Base-by-base conservation (phyloP, 2,888 invertebrate species). In the Drosophila stalkeri region DNA sequence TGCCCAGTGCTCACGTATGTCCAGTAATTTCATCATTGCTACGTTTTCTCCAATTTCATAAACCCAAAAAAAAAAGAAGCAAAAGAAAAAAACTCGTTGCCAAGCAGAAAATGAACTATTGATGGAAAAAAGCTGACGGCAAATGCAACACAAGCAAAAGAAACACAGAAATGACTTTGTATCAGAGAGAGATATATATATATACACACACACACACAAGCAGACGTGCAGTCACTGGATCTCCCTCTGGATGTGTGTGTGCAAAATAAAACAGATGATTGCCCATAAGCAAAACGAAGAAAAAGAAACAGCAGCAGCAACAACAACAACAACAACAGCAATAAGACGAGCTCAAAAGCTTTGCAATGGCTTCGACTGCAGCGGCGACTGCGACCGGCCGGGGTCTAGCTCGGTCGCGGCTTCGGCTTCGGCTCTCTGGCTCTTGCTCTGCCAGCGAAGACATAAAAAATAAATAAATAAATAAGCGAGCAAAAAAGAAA, bases 211-310 rank as follows among this genome's bases (percentile, higher is more conserved):
- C 27, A 54, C 55, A 59, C 16, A 66, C 35, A 59, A 23, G 44
- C 46, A 61, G 18, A 52, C 47, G 54, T 76, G 72, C 72, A 70
- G 52, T 65, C 62, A 20, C 54, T 39, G 37, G 23, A 37, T 54
- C 56, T 64, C 47, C 54, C 27, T 66, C 23, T 46, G 63, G 23
- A 39, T 49, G 64, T 72, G 47, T 72, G 71, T 74, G 83, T 79
- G 82, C 84, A 88, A 80, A 83, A 86, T 83, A 82, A 89, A 89
- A 89, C 86, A 86, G 86, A 86, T 86, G 86, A 86, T 89, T 86
- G 86, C 81, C 86, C 89, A 89, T 85, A 89, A 89, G 89, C 87
- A 89, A 84, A 83, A 57, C 75, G 68, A 81, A 75, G 73, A 80
- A 72, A 67, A 71, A 64, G 49, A 33, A 68, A 37, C 55, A 69